Base-by-base conservation (phyloP, 1,140 invertebrate genomes). In the Ceratosolen solmsi region DNA sequence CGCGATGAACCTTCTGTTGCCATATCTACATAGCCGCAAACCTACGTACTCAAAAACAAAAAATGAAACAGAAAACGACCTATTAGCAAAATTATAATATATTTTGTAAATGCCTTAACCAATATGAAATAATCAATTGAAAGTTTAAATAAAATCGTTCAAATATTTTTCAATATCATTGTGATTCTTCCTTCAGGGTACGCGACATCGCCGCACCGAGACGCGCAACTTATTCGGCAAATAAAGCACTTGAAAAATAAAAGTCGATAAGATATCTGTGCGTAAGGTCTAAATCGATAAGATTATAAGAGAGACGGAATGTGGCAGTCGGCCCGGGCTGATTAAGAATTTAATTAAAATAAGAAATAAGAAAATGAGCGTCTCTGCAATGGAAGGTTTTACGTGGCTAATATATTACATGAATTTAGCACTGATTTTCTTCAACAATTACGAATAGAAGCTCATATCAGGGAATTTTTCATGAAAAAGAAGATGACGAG, bases 181-280 rank as follows among this genome's bases (percentile, higher is more conserved):
- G 13, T 46, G 13, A 46, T 8, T 46, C 13, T 46, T 8, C 5
- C 13, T 46, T 46, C 41, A 5, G 41, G 41, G 13, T 11, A 54
- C 11, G 20, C 5, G 20, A 15, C 9, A 22, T 22, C 9, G 9
- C 51, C 20, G 20, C 9, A 22, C 7, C 20, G 15, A 36, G 30
- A 1, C 73, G 49, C 25, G 5, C 27, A 46, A 13, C 54, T 63
- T 56, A 60, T 76, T 72, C 75, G 81, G 84, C 84, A 89, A 89
- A 89, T 88, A 89, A 88, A 89, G 84, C 84, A 90, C 88, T 90
- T 86, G 86, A 90, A 54, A 88, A 88, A 87, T 87, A 87, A 89
- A 87, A 84, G 79, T 75, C 80, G 90, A 91, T 91, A 90, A 91
- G 90, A 90, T 91, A 88, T 11, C 84, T 72, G 60, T 15, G 15